Base-by-base conservation (phyloP, 2,888 invertebrate species). In the Stramonita haemastoma region DNA sequence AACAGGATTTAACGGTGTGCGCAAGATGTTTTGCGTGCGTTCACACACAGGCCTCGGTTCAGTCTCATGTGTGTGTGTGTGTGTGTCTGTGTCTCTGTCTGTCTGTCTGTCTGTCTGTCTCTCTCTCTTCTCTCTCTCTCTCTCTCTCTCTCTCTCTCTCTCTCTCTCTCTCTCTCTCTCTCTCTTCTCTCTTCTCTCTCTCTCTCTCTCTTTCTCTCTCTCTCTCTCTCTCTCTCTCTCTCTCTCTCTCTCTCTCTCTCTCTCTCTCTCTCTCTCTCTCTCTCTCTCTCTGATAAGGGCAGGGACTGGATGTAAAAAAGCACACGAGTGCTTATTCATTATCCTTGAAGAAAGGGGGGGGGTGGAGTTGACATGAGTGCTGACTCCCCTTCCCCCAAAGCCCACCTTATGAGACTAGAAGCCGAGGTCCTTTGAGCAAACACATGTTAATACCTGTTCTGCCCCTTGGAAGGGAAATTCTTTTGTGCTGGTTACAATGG, bases 111-210 rank as follows among this genome's bases (percentile, higher is more conserved):
- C 79, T 15, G 15, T 34, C 17, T 79, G 13, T 79, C 19, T 36
- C 34, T 79, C 34, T 15, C 17, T 32, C 13, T 32, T 11, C n/a
- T n/a, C 5, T 73, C 73, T 73, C 73, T n/a, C 73, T 73, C n/a
- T 73, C n/a, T n/a, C 73, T 73, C n/a, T 73, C 1, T 4, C 73
- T n/a, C 73, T n/a, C 73, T 73, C 73, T 73, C 73, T 73, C 73
- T n/a, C 73, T n/a, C 29, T 73, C 73, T 73, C 73, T 73, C 73
- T n/a, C 73, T 73, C 73, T n/a, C 73, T 73, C 73, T n/a, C 73
- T n/a, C n/a, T 29, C 13, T 13, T 13, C 66, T 66, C 66, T 2
- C 66, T 66, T n/a, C 73, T 77, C n/a, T 1, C 73, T 29, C 29
- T 77, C n/a, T 77, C n/a, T 77, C 26, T 77, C 29, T 77, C 26